phyloP scores from a whole-genome alignment of 2,888 invertebrate genomes.

The Papilio gigon region DNA sequence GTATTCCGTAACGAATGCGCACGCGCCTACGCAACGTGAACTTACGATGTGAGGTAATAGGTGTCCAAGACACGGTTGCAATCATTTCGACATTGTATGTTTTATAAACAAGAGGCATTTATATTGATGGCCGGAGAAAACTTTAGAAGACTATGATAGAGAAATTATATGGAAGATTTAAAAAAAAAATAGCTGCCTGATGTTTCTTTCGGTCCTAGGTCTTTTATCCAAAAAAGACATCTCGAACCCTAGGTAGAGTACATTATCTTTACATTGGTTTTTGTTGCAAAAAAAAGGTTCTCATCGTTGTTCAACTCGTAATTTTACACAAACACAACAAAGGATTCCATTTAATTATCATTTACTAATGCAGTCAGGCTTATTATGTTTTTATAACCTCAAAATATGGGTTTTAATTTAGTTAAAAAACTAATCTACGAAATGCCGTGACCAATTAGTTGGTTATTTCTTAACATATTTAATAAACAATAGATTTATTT shows the following conservation, averaged over 20 bases:
- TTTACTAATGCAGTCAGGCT: constrained; percentile 2
- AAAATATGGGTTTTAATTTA: not conserved
- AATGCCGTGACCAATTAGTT: no score
- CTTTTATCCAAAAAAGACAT: not conserved
- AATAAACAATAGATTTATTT: no score
- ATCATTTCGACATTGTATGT: constrained; percentile 18
- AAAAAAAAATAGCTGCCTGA: not conserved
- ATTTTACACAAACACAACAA: constrained; percentile 24
- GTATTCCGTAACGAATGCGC: constrained; percentile 8
- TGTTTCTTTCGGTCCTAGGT: not conserved
- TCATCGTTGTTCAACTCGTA: constrained; percentile 31
- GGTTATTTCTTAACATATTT: no score
- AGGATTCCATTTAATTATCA: constrained; percentile 26
- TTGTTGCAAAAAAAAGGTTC: constrained; percentile 26
- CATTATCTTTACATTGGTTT: not conserved
- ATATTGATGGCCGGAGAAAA: not conserved
- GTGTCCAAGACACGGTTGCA: not conserved
- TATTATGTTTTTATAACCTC: not conserved
- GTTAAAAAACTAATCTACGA: no score
- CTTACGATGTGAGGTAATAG: constrained; percentile 30
- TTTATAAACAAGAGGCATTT: constrained; percentile 10
- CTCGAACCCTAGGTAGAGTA: not conserved
- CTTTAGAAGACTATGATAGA: not conserved
- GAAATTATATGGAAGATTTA: not conserved
- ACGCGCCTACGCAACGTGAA: constrained; percentile 22